Conservation (phyloP, 2,888 invertebrate species). For the Trilocha varians region DNA sequence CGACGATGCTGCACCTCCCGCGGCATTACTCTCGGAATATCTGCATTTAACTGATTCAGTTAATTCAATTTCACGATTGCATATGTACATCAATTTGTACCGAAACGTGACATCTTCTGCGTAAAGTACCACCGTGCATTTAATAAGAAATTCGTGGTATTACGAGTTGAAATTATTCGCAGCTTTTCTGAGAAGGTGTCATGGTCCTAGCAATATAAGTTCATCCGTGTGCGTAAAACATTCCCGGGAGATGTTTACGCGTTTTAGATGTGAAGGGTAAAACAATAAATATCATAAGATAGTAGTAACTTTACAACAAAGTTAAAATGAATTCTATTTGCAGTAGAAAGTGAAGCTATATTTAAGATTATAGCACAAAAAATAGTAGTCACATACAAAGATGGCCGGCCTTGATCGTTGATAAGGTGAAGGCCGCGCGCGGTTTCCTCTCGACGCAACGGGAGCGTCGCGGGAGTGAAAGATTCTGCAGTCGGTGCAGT, state of each 20-base stretch:
- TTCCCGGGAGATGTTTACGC: no score
- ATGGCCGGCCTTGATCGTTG: constrained; percentile 49
- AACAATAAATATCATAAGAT: no score
- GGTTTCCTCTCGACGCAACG: constrained; percentile 55
- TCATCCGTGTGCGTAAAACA: no score
- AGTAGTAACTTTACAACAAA: no score
- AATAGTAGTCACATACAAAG: constrained; percentile 16
- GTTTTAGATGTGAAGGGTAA: no score
- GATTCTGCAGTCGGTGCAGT: constrained; percentile 59
- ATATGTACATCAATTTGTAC: neutral
- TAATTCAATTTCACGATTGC: neutral
- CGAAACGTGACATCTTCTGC: no score
- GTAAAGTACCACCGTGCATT: no score
- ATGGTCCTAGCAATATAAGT: no score
- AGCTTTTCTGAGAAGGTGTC: no score
- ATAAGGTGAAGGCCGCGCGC: constrained; percentile 61
- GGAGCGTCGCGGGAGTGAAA: constrained; percentile 47
- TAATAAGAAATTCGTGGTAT: no score
- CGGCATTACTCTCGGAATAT: neutral
- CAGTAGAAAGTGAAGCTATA: neutral
- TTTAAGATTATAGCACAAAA: constrained; percentile 1
- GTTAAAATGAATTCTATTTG: no score
- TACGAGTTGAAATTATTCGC: no score
- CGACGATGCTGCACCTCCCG: neutral
- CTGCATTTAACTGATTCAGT: neutral